These are phyloP conservation scores for Clarias gariepinus DNA, from an alignment of 2,113 vertebrate genomes.

Conservation along the genomic window DNA sequence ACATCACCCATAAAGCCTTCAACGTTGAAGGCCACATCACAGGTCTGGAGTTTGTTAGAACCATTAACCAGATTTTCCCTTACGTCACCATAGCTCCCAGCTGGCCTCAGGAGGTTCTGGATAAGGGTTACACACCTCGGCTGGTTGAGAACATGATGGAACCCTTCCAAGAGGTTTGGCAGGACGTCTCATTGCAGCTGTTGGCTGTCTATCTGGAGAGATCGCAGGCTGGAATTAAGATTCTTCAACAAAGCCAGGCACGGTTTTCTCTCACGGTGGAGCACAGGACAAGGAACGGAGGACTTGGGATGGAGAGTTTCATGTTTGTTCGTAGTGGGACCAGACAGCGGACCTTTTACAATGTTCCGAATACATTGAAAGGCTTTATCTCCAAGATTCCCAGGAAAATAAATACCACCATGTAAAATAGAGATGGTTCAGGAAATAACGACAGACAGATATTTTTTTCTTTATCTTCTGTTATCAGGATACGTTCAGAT, in stretches of 20 bases:
- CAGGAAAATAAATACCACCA: neutral
- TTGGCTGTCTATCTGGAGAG: constrained; percentile 44
- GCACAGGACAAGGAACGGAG: constrained; percentile 21
- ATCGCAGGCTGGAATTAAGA: constrained; percentile 40
- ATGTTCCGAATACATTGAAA: constrained; percentile 48
- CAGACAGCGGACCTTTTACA: constrained; percentile 66
- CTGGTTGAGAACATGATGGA: constrained; percentile 68
- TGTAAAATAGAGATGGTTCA: neutral
- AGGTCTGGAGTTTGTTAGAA: constrained; percentile 64
- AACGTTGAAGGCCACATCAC: constrained; percentile 59
- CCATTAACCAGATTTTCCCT: constrained; percentile 70
- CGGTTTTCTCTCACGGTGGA: constrained; percentile 67
- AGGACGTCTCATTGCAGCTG: constrained; percentile 75
- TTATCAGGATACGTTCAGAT: neutral
- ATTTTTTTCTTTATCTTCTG: neutral
- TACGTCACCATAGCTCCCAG: constrained; percentile 70
- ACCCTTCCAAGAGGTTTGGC: constrained; percentile 65
- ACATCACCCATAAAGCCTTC: constrained; percentile 60
- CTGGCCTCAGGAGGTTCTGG: constrained; percentile 65
- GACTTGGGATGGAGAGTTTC: constrained; percentile 44
- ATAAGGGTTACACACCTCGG: constrained; percentile 60
- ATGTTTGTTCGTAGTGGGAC: constrained; percentile 39
- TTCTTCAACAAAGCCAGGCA: constrained; percentile 52
- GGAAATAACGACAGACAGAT: neutral
- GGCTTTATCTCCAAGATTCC: constrained; percentile 38